Conservation (phyloP, 2,797 vertebrate genomes). For the Chaunax sp. region DNA sequence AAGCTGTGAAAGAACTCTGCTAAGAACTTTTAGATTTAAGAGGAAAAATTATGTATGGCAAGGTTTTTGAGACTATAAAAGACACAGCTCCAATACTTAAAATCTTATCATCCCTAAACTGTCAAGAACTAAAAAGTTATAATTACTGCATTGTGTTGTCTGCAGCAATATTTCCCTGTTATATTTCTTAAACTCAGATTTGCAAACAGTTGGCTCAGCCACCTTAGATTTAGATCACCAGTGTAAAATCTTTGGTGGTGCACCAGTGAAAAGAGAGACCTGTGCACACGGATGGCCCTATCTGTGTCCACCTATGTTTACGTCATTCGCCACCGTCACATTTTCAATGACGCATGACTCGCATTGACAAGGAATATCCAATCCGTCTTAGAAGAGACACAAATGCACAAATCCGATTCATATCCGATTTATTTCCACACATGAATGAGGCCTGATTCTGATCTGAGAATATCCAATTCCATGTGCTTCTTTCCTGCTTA, state of each 20-base stretch:
- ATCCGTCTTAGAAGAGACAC: too few relatives aligned
- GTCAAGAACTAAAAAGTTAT: background rate
- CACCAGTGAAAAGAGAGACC: too few relatives aligned
- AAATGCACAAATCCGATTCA: too few relatives aligned
- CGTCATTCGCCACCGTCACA: too few relatives aligned
- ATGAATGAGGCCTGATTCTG: too few relatives aligned
- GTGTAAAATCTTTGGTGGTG: constrained; percentile 4
- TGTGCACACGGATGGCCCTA: too few relatives aligned
- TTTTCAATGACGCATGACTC: too few relatives aligned
- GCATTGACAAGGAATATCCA: too few relatives aligned
- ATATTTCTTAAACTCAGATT: constrained; percentile 11
- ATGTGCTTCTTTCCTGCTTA: too few relatives aligned
- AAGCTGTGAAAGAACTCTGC: background rate
- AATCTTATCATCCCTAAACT: background rate
- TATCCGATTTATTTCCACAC: too few relatives aligned
- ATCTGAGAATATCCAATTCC: too few relatives aligned
- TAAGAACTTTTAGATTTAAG: background rate
- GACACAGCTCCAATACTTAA: background rate
- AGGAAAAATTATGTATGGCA: background rate
- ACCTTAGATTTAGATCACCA: constrained; percentile 4
- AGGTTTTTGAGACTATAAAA: constrained; percentile 8
- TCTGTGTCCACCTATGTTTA: too few relatives aligned
- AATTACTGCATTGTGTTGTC: background rate
- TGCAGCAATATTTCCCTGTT: background rate
- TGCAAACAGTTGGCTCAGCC: constrained; percentile 3